Conservation (phyloP, 2,888 invertebrate species). For the Poecilobothrus nobilitatus region DNA sequence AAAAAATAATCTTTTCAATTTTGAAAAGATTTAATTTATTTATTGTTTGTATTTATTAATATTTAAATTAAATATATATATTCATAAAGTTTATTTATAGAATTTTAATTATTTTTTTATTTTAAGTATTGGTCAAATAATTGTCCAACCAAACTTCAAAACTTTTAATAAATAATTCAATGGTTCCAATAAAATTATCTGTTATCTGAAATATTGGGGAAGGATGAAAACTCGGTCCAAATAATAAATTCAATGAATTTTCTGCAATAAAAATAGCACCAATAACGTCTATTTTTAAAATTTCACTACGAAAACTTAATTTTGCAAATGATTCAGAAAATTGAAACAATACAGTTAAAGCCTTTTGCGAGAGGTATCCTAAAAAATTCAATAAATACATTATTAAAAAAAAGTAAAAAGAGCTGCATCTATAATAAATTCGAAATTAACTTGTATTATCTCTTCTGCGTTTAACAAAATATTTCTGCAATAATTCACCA, state of each 20-base stretch:
- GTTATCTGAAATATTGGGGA: constrained; percentile 30
- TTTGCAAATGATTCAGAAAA: constrained; percentile 42
- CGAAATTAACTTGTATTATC: constrained; percentile 35
- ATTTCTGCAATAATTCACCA: constrained; percentile 40
- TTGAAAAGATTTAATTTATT: neutral
- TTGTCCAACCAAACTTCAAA: constrained; percentile 34
- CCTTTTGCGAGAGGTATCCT: constrained; percentile 37
- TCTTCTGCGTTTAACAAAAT: constrained; percentile 44
- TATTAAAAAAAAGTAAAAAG: neutral
- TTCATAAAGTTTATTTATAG: neutral
- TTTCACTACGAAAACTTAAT: constrained; percentile 34
- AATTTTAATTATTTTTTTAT: neutral
- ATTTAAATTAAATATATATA: neutral
- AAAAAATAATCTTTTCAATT: neutral
- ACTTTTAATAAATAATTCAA: constrained; percentile 33
- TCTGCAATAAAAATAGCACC: constrained; percentile 38
- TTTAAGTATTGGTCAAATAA: constrained; percentile 28
- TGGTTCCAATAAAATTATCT: constrained; percentile 30
- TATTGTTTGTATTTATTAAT: neutral
- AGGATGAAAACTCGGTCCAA: constrained; percentile 28
- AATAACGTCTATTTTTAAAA: constrained; percentile 33
- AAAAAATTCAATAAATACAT: constrained; percentile 5
- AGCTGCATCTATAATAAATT: too few relatives aligned
- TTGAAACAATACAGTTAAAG: constrained; percentile 33
- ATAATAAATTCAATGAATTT: constrained; percentile 32